A percentile compares a stretch with the other conserved stretches of the same genome.
phyloP scores from a whole-genome alignment of 1,140 invertebrate species.

The Aleiodes sp. region DNA sequence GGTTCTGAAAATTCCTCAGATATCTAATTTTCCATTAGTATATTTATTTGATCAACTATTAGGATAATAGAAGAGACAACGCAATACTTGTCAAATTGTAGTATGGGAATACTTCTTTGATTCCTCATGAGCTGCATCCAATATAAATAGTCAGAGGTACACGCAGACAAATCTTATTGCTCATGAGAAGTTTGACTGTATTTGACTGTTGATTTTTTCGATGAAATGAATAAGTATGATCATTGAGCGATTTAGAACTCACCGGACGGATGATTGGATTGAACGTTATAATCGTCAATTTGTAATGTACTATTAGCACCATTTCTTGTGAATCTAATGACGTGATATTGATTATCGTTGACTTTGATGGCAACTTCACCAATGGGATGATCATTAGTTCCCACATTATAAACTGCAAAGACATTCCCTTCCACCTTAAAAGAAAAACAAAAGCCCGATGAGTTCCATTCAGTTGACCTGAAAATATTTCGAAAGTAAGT shows the following conservation, averaged over 20 bases:
- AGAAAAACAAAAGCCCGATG: slow-evolving; percentile 32
- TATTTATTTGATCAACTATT: background rate
- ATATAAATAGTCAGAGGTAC: too few relatives aligned
- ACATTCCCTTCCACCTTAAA: slow-evolving; percentile 89
- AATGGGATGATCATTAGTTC: slow-evolving; percentile 89
- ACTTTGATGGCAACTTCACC: slow-evolving; percentile 88
- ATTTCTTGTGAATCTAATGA: slow-evolving; percentile 86
- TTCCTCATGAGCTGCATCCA: too few relatives aligned
- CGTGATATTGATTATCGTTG: slow-evolving; percentile 94
- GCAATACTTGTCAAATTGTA: too few relatives aligned
- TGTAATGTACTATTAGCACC: slow-evolving; percentile 92
- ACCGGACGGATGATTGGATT: slow-evolving; percentile 83
- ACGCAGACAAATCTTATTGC: too few relatives aligned
- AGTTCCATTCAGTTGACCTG: background rate
- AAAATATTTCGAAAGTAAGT: background rate
- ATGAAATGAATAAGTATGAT: background rate
- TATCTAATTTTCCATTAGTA: too few relatives aligned
- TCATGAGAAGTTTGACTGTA: background rate
- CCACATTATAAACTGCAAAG: slow-evolving; percentile 94
- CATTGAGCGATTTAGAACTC: slow-evolving; percentile 41
- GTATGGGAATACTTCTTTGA: too few relatives aligned
- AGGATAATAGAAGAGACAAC: too few relatives aligned
- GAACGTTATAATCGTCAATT: slow-evolving; percentile 89
- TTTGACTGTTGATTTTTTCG: background rate
- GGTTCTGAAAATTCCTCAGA: background rate